Conservation (phyloP, 2,797 vertebrate genomes). For the Cercopithecus diana region DNA sequence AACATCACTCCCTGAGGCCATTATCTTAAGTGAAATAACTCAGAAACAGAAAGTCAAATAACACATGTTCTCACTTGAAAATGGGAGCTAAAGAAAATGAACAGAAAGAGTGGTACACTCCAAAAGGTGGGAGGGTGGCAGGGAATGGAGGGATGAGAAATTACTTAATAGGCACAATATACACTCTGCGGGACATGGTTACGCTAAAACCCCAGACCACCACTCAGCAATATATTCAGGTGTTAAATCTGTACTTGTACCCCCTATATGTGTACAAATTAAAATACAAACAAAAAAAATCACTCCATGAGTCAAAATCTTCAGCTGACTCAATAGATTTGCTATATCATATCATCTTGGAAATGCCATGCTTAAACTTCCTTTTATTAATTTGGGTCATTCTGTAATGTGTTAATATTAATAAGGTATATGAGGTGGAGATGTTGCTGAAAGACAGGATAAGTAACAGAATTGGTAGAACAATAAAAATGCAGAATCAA, state of each 20-base stretch:
- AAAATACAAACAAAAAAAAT: background rate
- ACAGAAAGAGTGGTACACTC: background rate
- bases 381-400: background rate
- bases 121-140: background rate
- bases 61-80: background rate
- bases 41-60: background rate
- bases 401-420: background rate
- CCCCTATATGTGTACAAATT: background rate
- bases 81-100: background rate
- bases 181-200: background rate
- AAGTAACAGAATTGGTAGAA: background rate
- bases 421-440: background rate
- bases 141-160: background rate
- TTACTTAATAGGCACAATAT: background rate
- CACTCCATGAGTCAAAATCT: background rate
- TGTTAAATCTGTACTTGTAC: background rate
- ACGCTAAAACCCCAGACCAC: background rate
- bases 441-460: background rate
- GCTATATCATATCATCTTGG: background rate
- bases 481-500: background rate
- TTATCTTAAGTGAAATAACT: background rate
- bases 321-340: background rate
- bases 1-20: background rate
- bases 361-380: background rate
- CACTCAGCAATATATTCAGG: background rate